These are phyloP conservation scores for Pristionchus fissidentatus DNA, from an alignment of 2,888 invertebrate species.

Conservation along the genomic window DNA sequence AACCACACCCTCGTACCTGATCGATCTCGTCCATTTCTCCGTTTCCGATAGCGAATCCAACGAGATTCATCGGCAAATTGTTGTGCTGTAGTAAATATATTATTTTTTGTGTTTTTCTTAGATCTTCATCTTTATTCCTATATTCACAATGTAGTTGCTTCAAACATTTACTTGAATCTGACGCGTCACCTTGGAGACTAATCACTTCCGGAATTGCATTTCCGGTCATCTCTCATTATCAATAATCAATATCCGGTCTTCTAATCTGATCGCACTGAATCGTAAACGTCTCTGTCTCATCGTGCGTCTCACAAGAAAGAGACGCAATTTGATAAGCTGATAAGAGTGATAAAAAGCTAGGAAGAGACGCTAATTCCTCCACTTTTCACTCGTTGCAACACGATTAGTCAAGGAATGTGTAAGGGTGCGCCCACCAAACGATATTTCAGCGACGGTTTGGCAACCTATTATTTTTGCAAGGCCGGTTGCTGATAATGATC, in stretches of 20 bases:
- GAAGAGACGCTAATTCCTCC: neutral
- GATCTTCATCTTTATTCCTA: neutral
- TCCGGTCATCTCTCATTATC: neutral
- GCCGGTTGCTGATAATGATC: no score
- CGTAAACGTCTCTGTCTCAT: neutral
- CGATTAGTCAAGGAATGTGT: slow-evolving; percentile 8
- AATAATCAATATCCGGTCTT: neutral
- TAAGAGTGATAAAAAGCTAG: slow-evolving; percentile 2
- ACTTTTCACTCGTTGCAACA: slow-evolving; percentile 5
- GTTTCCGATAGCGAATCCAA: slow-evolving; percentile 74
- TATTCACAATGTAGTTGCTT: no score
- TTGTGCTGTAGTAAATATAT: slow-evolving; percentile 52
- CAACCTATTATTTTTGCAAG: no score
- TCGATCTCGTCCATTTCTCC: slow-evolving; percentile 65
- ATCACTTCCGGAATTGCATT: no score
- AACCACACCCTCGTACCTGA: no score
- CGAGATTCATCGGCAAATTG: slow-evolving; percentile 60
- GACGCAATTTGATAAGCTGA: slow-evolving; percentile 21
- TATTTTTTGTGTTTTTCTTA: neutral
- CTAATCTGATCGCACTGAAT: no score
- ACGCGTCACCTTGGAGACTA: no score
- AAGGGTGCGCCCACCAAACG: neutral
- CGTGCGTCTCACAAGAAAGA: slow-evolving; percentile 2
- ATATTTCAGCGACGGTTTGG: no score
- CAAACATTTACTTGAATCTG: no score